These are phyloP conservation scores for Porites rus DNA, from an alignment of 92 coral and sea anemone genomes.

Conservation along the genomic window DNA sequence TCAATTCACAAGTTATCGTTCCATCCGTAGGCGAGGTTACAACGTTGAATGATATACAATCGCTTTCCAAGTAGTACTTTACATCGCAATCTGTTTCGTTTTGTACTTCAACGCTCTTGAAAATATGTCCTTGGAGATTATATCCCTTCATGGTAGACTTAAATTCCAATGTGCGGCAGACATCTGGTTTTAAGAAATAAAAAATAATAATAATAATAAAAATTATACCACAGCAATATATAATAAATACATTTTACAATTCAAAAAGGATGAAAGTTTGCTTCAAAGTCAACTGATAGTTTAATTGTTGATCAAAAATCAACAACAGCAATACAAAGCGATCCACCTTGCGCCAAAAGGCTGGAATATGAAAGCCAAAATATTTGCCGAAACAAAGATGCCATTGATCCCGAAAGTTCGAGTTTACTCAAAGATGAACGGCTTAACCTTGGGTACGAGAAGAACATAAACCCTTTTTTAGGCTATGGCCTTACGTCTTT, in stretches of 20 bases:
- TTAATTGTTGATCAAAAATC: too few relatives aligned
- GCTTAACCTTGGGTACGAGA: background rate
- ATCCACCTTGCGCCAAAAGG: background rate
- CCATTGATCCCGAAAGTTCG: background rate
- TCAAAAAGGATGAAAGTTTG: background rate
- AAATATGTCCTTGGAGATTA: background rate
- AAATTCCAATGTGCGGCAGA: conserved; percentile 1
- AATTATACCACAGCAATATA: too few relatives aligned
- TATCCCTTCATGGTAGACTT: background rate
- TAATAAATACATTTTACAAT: too few relatives aligned
- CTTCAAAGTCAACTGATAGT: background rate
- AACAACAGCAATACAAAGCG: background rate
- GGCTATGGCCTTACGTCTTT: too few relatives aligned
- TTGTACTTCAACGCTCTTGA: background rate
- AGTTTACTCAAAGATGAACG: background rate
- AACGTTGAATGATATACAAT: background rate
- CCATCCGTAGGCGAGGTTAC: background rate
- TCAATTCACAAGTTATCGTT: background rate
- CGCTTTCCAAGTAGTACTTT: background rate
- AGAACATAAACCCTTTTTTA: too few relatives aligned
- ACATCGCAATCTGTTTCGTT: background rate
- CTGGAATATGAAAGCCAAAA: background rate
- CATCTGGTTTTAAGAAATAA: background rate
- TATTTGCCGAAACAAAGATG: background rate
- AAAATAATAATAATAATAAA: too few relatives aligned